Conservation (phyloP, 2,113 vertebrate species). For the Aptenodytes forsteri region DNA sequence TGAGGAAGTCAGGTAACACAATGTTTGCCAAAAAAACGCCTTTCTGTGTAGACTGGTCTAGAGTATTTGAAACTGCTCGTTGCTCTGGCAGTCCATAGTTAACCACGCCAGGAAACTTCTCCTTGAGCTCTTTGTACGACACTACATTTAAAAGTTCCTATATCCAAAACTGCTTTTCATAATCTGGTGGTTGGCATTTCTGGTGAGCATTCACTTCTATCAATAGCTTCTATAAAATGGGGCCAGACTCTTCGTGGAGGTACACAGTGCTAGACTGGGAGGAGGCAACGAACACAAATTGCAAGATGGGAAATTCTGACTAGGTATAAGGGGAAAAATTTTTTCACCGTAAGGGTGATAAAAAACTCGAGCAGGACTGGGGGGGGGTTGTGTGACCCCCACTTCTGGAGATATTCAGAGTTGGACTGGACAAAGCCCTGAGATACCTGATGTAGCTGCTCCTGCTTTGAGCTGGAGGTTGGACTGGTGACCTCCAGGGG, state of each 20-base stretch:
- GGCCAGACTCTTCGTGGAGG: background rate
- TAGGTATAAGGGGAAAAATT: background rate
- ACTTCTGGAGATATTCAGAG: background rate
- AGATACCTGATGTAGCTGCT: background rate
- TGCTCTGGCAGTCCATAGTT: background rate
- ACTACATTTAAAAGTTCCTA: background rate
- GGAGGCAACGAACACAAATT: accelerated
- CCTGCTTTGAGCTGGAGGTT: background rate
- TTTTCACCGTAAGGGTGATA: accelerated
- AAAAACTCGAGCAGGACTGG: background rate
- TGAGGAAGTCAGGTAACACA: background rate
- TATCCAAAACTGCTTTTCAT: no score
- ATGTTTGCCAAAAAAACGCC: accelerated
- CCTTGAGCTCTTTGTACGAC: background rate
- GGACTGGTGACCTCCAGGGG: background rate
- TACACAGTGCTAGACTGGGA: background rate
- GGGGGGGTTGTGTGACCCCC: background rate
- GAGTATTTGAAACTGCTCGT: background rate
- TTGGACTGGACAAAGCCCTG: background rate
- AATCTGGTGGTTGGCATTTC: background rate
- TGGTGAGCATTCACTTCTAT: background rate
- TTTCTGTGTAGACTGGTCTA: no score
- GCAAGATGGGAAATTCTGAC: background rate
- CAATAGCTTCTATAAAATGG: background rate
- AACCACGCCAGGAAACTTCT: background rate